A percentile compares a stretch with the other conserved stretches of the same genome.
Conservation (phyloP, 2,113 vertebrate species). For the Cyphomyrus plagiostoma region DNA sequence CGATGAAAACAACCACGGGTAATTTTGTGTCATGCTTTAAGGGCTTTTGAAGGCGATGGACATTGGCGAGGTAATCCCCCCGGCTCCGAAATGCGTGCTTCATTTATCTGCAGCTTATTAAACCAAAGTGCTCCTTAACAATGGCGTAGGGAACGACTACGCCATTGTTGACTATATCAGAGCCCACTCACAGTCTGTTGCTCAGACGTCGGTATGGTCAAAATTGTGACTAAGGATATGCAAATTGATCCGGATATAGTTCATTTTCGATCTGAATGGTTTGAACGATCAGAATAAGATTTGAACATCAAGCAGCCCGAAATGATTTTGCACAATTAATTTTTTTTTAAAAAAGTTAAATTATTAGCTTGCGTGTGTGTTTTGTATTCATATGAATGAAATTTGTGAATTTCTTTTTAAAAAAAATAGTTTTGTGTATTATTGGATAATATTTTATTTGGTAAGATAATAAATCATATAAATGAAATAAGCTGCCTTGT, state of each 20-base stretch:
- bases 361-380: neutral
- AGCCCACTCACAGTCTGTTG: neutral
- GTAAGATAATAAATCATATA: neutral
- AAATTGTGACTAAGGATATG: neutral
- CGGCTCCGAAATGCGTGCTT: slow-evolving; percentile 28
- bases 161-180: too few relatives aligned
- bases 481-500: neutral
- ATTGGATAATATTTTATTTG: neutral
- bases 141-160: neutral
- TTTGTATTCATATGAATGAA: neutral
- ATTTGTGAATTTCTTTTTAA: neutral
- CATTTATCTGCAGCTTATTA: slow-evolving; percentile 38
- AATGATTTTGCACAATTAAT: neutral
- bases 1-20: neutral
- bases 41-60: neutral
- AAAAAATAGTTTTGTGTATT: neutral
- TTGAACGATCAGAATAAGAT: neutral
- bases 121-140: neutral
- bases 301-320: neutral
- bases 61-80: neutral
- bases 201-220: neutral
- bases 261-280: neutral
- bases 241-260: neutral
- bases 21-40: neutral
- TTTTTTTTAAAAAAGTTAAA: neutral